Evolutionary conservation across 1,140 invertebrate species (phyloP).

Genomic region (Brachionus calyciflorus): DNA sequence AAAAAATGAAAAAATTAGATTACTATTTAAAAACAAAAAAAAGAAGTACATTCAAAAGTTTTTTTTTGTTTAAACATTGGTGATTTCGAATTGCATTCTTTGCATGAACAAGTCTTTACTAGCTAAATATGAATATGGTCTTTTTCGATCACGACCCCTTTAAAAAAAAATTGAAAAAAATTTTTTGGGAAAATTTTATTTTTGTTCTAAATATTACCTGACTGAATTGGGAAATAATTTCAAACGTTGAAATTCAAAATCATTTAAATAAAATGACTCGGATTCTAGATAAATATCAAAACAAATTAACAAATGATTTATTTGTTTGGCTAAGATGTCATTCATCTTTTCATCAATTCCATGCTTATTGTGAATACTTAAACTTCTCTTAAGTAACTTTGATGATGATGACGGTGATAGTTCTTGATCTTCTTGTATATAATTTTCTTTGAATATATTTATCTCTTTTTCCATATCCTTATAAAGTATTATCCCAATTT

Average conservation of each 20-base stretch:
- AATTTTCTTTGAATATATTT: slow-evolving; percentile 38
- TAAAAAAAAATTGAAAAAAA: neutral
- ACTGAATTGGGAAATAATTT: slow-evolving; percentile 74
- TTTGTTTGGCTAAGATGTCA: slow-evolving; percentile 70
- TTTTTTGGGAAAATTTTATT: neutral
- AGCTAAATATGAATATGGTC: slow-evolving; percentile 23
- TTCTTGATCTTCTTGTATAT: slow-evolving; percentile 64
- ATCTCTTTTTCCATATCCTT: slow-evolving; percentile 42
- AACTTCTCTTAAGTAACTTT: slow-evolving; percentile 69
- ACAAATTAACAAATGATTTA: slow-evolving; percentile 74
- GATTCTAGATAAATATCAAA: slow-evolving; percentile 84
- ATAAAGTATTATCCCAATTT: too few species aligned
- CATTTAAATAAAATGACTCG: slow-evolving; percentile 54
- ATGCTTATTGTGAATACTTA: slow-evolving; percentile 56
- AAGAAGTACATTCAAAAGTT: slow-evolving; percentile 12
- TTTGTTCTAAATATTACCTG: slow-evolving; percentile 57
- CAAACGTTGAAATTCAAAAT: slow-evolving; percentile 70
- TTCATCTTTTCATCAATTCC: slow-evolving; percentile 54
- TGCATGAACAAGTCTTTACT: slow-evolving; percentile 40
- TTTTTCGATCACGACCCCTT: slow-evolving; percentile 33
- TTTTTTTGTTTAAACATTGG: neutral
- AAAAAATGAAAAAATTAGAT: too few species aligned
- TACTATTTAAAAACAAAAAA: too few species aligned
- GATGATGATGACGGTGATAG: too few species aligned
- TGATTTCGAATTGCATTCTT: neutral